These are phyloP conservation scores for Tromatobia lineatoria DNA, from an alignment of 2,888 invertebrate genomes.

Conservation along the genomic window DNA sequence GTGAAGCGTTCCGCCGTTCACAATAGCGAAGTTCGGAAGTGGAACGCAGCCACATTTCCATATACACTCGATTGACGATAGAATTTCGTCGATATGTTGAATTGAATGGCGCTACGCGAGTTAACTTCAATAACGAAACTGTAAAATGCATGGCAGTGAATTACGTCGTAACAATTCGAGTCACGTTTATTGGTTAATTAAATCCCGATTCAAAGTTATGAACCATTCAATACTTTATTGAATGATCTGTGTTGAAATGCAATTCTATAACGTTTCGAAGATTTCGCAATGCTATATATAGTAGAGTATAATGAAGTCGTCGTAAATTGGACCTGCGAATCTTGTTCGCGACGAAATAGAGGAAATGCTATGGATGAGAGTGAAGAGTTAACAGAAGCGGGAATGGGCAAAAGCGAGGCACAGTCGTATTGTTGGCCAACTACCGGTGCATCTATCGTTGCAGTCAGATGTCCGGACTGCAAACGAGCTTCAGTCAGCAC, in stretches of 20 bases:
- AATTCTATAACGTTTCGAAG: neutral
- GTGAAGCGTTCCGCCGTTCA: no score
- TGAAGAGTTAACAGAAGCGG: neutral
- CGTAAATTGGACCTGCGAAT: slow-evolving; percentile 29
- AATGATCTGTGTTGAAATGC: slow-evolving; percentile 16
- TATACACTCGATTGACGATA: neutral
- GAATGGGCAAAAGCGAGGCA: slow-evolving; percentile 23
- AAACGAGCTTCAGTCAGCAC: slow-evolving; percentile 66
- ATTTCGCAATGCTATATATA: no score
- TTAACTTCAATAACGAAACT: slow-evolving; percentile 32
- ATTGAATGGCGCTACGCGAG: no score
- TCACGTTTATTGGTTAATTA: slow-evolving; percentile 60
- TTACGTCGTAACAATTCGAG: slow-evolving; percentile 43
- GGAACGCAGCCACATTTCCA: neutral
- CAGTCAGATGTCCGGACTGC: slow-evolving; percentile 58
- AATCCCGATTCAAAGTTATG: slow-evolving; percentile 26
- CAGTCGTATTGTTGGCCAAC: slow-evolving; percentile 51
- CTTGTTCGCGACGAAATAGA: slow-evolving; percentile 29
- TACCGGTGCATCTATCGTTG: slow-evolving; percentile 41
- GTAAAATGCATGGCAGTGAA: neutral
- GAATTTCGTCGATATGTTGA: no score
- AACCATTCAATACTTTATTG: neutral
- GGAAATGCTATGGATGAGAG: slow-evolving; percentile 8
- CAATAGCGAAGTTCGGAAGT: neutral
- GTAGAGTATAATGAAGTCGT: slow-evolving; percentile 11